These are phyloP conservation scores for Tetranychus piercei DNA, from an alignment of 2,888 invertebrate species.

Conservation along the genomic window DNA sequence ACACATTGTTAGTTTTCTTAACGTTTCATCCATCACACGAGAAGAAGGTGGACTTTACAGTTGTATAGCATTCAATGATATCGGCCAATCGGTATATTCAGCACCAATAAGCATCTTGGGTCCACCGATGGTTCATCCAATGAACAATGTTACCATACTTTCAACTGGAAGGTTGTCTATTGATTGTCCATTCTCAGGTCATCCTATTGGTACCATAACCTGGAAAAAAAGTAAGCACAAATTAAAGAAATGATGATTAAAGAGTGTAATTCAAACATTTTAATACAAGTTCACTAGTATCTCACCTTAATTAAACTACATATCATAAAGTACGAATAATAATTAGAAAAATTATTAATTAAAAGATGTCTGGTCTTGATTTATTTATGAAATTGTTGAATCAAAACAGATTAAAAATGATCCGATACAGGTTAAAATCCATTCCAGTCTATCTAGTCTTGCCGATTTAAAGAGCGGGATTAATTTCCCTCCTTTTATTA, in stretches of 20 bases:
- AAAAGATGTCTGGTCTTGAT: too few relatives aligned
- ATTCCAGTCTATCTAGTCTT: too few relatives aligned
- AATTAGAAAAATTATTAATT: background rate
- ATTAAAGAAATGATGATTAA: background rate
- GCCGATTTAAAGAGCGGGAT: background rate
- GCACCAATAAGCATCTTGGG: conserved; percentile 34
- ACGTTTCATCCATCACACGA: conserved; percentile 31
- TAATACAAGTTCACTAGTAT: too few relatives aligned
- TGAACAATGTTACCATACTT: conserved; percentile 47
- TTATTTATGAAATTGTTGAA: too few relatives aligned
- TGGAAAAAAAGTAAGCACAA: conserved; percentile 49
- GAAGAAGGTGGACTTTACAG: conserved; percentile 32
- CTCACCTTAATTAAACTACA: too few relatives aligned
- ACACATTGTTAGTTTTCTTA: conserved; percentile 33
- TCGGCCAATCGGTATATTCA: conserved; percentile 27
- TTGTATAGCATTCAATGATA: conserved; percentile 32
- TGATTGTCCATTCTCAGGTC: conserved; percentile 66
- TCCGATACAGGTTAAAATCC: too few relatives aligned
- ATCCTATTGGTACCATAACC: conserved; percentile 58
- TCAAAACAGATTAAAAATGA: too few relatives aligned
- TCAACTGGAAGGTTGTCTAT: conserved; percentile 55
- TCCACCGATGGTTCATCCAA: conserved; percentile 36
- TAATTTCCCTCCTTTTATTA: background rate
- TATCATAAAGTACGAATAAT: background rate
- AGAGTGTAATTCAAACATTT: background rate